Base-by-base conservation (phyloP, 2,888 invertebrate species). In the Osmoderma eremita region DNA sequence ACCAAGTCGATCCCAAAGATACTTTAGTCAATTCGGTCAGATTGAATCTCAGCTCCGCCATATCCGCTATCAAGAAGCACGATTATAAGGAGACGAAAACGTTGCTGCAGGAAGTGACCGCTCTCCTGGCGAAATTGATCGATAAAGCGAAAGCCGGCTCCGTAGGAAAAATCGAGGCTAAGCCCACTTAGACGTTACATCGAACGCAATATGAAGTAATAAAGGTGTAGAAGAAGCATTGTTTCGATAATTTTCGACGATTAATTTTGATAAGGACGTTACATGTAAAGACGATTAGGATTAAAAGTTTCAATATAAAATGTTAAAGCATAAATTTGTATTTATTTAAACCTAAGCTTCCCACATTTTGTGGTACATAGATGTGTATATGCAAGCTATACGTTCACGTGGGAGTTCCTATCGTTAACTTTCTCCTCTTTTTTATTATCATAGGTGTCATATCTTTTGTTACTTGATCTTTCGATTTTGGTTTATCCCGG, bases 1-100 rank as follows among this genome's bases (percentile, higher is more conserved):
- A 75, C 42, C 78, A 79, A 54, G 75, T 79, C 20, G 76, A 79
- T 67, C 68, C 76, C 6, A 75, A 75, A 54, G 77, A 80, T 69
- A 70, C 77, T 8, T 63, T 79, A 45, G 61, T 81, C 6, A 76
- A 77, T 72, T 78, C 79, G n/a, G 76, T 80, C 20, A 75, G 76
- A 58, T 72, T 79, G 30, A 81, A 77, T 72, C 66, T 82, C 50
- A 75, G 72, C 65, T 75, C 79, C 42, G 82, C 83, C 17, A 67
- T 84, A 20, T 77, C 80, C 18, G 83, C 63, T 13, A 63, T 83
- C 1, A 82, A 82, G 67, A 82, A 81, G 69, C 78, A 83, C 53
- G 78, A 80, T 56, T 80, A 81, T 69, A 77, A 77, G 49, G 79
- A 81, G 45, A 75, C 80, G 13, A 72, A 77, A 36, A 74, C 76